Base-by-base conservation (phyloP, 2,797 vertebrate genomes). In the Xiphorhynchus erythropygius region DNA sequence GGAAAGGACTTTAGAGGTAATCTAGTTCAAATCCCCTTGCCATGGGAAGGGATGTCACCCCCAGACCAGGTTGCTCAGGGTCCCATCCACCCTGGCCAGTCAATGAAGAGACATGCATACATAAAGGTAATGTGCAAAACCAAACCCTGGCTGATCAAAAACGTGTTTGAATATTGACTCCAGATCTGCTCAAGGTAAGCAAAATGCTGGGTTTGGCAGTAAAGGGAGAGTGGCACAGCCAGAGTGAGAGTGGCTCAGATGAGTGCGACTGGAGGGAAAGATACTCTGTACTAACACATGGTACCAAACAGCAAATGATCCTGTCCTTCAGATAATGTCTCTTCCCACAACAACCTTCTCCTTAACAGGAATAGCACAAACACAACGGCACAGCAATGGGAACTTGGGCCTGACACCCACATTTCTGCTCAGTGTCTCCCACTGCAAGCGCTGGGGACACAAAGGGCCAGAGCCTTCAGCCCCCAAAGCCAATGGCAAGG, bases 341-440 rank as follows among this genome's bases (percentile, higher is more conserved):
- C 19, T 10, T 52, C 18, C 35, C 7, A 0, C 22, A 35, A 7
- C 5, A 41, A 23, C 18, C 13, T 83, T 67, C 42, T 50, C 44
- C 44, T 49, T 37, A 23, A 8, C 1, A 28, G 52, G 30, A 69
- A 42, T 10, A 23, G 28, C 49, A 80, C 28, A 81, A 70, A 69
- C 17, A 15, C 0, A 0, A 10, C 7, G 73, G 70, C 47, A 16
- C 13, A 35, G 46, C 44, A 11, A 33, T 3, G 13, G 41, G 42
- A 50, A 5, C 6, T 7, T 3, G 11, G 56, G 52, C 27, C 64
- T 32, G 70, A 21, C 56, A 37, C 32, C 19, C 22, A 2, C 10
- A 15, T 41, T 75, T 67, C 76, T 79, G 28, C 52, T 47, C 16
- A 2, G 18, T 33, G 27, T 53, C 39, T 78, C 57, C 35, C 39